Evolutionary conservation across 2,888 invertebrate genomes (phyloP).

Genomic region (Pristionchus fissidentatus): DNA sequence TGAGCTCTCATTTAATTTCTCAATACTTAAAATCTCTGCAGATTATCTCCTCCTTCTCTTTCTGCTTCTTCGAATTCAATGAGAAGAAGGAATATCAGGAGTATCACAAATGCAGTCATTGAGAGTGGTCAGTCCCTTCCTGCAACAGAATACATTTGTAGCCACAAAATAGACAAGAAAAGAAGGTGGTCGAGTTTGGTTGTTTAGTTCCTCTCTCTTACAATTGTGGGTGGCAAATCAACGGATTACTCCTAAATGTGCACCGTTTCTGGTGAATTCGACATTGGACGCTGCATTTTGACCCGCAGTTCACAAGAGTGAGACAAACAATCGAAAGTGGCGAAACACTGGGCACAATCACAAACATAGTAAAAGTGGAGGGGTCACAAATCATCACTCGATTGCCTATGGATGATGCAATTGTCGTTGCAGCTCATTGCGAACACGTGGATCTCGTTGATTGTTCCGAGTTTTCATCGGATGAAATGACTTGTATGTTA

Average conservation of each 20-base stretch:
- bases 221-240: too few relatives aligned
- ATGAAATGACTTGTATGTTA: conserved; percentile 73
- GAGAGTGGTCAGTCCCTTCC: conserved; percentile 49
- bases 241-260: too few relatives aligned
- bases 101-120: conserved; percentile 53
- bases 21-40: too few relatives aligned
- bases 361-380: background rate
- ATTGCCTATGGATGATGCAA: background rate
- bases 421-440: conserved; percentile 66
- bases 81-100: conserved; percentile 37
- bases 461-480: conserved; percentile 71
- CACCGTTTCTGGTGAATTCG: too few relatives aligned
- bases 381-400: background rate
- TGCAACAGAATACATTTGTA: too few relatives aligned
- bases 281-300: too few relatives aligned
- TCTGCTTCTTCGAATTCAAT: background rate
- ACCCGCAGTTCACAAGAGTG: background rate
- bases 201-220: too few relatives aligned
- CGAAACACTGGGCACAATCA: background rate
- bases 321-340: conserved; percentile 19
- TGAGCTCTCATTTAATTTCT: too few relatives aligned
- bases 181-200: too few relatives aligned
- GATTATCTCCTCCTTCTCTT: conserved; percentile 32
- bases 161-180: too few relatives aligned
- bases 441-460: conserved; percentile 74